Percentiles rank a stretch among this genome's conserved stretches.
Conservation (phyloP, 1,140 invertebrate genomes). For the Galleria mellonella region DNA sequence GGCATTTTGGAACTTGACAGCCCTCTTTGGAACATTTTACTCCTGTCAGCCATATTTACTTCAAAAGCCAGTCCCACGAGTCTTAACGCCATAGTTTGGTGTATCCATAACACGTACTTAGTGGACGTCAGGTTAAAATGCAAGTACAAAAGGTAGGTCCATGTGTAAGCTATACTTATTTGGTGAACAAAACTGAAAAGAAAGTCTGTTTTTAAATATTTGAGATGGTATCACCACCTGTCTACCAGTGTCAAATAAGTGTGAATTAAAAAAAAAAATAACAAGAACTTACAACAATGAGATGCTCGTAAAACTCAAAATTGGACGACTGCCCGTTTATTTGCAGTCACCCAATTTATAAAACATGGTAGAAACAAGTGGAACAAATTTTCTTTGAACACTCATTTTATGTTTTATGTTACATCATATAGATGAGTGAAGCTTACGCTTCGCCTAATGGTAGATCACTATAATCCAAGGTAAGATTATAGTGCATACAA, state of each 20-base stretch:
- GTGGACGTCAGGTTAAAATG: conserved; percentile 23
- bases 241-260: not conserved
- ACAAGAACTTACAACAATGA: no score
- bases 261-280: no score
- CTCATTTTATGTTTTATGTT: no score
- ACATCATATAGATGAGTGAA: no score
- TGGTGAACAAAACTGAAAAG: conserved; percentile 50
- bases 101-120: conserved; percentile 41
- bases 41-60: conserved; percentile 25
- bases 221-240: not conserved
- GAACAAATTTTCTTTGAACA: no score
- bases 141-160: conserved; percentile 42
- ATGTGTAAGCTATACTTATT: conserved; percentile 48
- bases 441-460: no score
- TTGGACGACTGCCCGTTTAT: no score
- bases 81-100: conserved; percentile 49
- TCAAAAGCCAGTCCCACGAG: conserved; percentile 59
- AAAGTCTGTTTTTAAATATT: conserved; percentile 1
- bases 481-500: no score
- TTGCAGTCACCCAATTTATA: no score
- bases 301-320: no score
- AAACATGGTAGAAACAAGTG: no score
- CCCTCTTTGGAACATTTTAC: not conserved
- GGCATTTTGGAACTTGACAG: conserved; percentile 6
- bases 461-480: no score